phyloP scores from a whole-genome alignment of 2,888 invertebrate genomes.

The Microdon myrmicae region DNA sequence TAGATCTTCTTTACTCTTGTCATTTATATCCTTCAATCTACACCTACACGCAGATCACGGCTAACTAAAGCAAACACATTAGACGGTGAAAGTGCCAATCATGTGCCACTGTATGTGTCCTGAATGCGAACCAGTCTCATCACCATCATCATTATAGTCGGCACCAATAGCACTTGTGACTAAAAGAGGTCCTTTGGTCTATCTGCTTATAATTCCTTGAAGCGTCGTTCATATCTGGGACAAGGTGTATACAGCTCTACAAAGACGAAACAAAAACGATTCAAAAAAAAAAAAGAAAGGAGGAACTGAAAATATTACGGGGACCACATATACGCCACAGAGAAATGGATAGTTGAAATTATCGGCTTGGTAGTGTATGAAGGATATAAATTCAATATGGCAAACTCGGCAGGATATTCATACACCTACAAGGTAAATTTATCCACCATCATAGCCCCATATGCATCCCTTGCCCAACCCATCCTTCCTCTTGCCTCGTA shows the following conservation, averaged over 20 bases:
- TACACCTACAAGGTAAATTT: slow-evolving; percentile 51
- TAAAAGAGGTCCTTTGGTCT: slow-evolving; percentile 45
- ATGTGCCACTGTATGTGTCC: slow-evolving; percentile 21
- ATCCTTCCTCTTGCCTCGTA: slow-evolving; percentile 7
- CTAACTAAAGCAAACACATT: slow-evolving; percentile 51
- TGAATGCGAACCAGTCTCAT: slow-evolving; percentile 43
- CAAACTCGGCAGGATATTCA: slow-evolving; percentile 48
- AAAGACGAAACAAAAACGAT: slow-evolving; percentile 22
- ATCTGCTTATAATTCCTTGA: slow-evolving; percentile 50
- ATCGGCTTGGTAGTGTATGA: too few relatives aligned
- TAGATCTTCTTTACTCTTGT: too few relatives aligned
- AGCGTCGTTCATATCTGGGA: slow-evolving; percentile 51
- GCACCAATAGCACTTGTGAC: slow-evolving; percentile 39
- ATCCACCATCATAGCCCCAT: too few relatives aligned
- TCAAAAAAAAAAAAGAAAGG: slow-evolving; percentile 15
- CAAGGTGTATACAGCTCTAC: slow-evolving; percentile 42
- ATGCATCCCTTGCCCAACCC: too few relatives aligned
- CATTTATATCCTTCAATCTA: too few relatives aligned
- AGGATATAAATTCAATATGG: slow-evolving; percentile 49
- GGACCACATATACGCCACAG: too few relatives aligned
- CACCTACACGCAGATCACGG: slow-evolving; percentile 41
- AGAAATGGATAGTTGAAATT: too few relatives aligned
- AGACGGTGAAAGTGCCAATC: slow-evolving; percentile 19
- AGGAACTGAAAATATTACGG: slow-evolving; percentile 25
- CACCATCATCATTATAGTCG: slow-evolving; percentile 18